phyloP scores from a whole-genome alignment of 2,113 vertebrate species.

The Engystomops pustulosus region DNA sequence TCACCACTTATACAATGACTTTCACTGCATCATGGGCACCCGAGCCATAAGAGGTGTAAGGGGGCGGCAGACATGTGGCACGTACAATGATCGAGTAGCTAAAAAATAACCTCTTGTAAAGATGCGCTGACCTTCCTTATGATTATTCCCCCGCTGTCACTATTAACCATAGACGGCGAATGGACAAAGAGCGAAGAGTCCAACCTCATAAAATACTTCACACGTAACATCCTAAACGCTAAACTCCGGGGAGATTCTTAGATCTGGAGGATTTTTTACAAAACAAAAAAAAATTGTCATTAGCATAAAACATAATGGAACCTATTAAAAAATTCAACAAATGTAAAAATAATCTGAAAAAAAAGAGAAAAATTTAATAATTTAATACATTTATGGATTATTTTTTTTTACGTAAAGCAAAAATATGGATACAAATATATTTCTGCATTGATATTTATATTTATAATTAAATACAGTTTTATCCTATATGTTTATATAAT shows the following conservation, averaged over 20 bases:
- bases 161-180: slow-evolving; percentile 45
- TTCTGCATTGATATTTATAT: no score
- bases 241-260: neutral
- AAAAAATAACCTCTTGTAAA: slow-evolving; percentile 56
- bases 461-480: no score
- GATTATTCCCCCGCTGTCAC: slow-evolving; percentile 57
- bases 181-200: slow-evolving; percentile 31
- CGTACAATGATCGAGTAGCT: slow-evolving; percentile 59
- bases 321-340: no score
- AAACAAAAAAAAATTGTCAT: neutral
- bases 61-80: slow-evolving; percentile 55
- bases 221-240: neutral
- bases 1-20: slow-evolving; percentile 59
- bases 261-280: neutral
- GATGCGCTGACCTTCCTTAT: slow-evolving; percentile 54
- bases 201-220: slow-evolving; percentile 29
- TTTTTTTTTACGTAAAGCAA: neutral
- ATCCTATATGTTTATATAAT: no score
- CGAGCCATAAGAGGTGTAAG: slow-evolving; percentile 54
- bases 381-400: no score
- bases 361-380: no score
- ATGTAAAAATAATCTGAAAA: no score
- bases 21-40: slow-evolving; percentile 55
- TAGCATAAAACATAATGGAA: neutral
- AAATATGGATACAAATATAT: no score